Base-by-base conservation (phyloP, 2,888 invertebrate genomes). In the Hyles lineata region DNA sequence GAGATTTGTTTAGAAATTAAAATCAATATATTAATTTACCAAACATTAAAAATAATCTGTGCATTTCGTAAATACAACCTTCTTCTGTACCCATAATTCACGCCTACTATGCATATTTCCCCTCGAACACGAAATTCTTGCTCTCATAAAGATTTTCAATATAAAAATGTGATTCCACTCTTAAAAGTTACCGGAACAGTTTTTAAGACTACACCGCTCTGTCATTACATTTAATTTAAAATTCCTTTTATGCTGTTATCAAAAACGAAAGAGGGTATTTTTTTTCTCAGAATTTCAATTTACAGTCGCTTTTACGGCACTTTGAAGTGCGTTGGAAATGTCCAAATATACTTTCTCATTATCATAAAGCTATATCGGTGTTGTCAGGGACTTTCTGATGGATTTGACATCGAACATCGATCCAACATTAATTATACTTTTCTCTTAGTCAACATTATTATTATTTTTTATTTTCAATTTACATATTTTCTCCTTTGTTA, bases 161-260 rank as follows among this genome's bases (percentile, higher is more conserved):
- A n/a, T 67, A 67, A 67, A 67, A 67, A 50, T 23, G 17, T 23
- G 23, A 50, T 35, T 35, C 9, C 63, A n/a, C 17, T 63, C 23
- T 23, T 67, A 50, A 67, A 67, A 50, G 67, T 67, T 63, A 43
- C n/a, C 63, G 43, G 63, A 67, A 67, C 23, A 67, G 23, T 23
- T 23, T 50, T 67, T 43, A 67, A 50, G 67, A 50, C 43, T 11
- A 50, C 67, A 43, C 67, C 50, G 50, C 9, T 43, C 50, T 67
- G 63, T 63, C 43, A 23, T 67, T 23, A 67, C 21, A 43, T 67
- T 67, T 67, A 50, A 50, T 50, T 50, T 67, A 50, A 67, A 50
- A 67, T 67, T 67, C 50, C 50, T 50, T 67, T 67, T 50, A 17
- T 50, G 50, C 43, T 50, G 23, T 50, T 67, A 67, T 67, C 60